Conservation (phyloP, 1,140 invertebrate species). For the Cryptotermes secundus region DNA sequence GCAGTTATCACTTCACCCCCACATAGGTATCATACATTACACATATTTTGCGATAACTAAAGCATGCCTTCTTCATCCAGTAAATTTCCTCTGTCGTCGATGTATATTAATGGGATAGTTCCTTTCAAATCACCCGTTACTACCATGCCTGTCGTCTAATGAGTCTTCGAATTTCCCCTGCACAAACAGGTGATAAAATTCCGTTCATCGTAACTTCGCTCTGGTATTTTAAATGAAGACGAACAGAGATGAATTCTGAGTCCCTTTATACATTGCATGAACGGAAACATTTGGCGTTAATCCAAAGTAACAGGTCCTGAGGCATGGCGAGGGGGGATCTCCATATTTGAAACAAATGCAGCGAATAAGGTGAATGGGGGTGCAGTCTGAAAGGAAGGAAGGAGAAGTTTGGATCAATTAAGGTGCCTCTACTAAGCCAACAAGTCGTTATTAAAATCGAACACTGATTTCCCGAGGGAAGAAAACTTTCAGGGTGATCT, state of each 20-base stretch:
- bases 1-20: no score
- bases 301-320: neutral
- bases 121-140: neutral
- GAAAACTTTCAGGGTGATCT: neutral
- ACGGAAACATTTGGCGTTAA: neutral
- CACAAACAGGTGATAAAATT: neutral
- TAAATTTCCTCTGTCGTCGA: no score
- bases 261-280: neutral
- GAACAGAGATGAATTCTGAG: neutral
- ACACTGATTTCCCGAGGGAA: neutral
- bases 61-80: no score
- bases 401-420: neutral
- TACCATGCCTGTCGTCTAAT: neutral
- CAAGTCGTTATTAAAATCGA: neutral
- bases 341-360: neutral
- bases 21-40: no score
- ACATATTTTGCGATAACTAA: no score
- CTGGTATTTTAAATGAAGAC: neutral
- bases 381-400: neutral
- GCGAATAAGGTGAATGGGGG: neutral
- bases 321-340: neutral
- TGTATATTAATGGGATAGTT: neutral
- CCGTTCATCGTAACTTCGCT: neutral
- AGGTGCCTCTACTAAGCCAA: neutral
- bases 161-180: neutral